phyloP scores from a whole-genome alignment of 1,140 invertebrate species.

The Ips nitidus region DNA sequence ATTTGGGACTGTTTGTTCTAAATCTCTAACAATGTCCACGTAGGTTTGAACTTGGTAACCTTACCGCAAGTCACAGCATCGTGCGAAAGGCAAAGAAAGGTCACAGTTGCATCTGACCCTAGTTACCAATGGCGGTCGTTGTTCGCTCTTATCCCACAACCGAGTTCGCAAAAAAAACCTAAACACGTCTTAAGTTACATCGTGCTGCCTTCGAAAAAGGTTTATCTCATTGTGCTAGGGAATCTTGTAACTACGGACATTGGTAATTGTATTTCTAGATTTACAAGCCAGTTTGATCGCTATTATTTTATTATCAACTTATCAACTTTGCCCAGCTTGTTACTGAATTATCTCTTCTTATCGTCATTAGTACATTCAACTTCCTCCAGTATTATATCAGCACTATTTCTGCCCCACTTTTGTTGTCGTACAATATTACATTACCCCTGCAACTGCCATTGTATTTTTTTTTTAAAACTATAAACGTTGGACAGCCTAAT shows the following conservation, averaged over 20 bases:
- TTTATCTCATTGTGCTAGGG: slow-evolving; percentile 17
- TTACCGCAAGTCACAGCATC: slow-evolving; percentile 13
- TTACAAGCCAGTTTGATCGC: slow-evolving; percentile 13
- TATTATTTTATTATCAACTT: slow-evolving; percentile 8
- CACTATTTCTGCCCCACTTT: too few relatives aligned
- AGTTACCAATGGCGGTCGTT: slow-evolving; percentile 27
- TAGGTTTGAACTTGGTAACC: slow-evolving; percentile 21
- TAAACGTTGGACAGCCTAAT: too few relatives aligned
- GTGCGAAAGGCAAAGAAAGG: slow-evolving; percentile 31
- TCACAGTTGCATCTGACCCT: slow-evolving; percentile 31
- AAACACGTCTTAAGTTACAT: slow-evolving; percentile 33
- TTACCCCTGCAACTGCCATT: too few relatives aligned
- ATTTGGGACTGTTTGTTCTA: neutral
- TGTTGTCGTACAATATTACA: too few relatives aligned
- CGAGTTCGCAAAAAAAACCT: slow-evolving; percentile 14
- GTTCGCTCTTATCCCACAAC: slow-evolving; percentile 26
- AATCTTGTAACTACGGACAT: slow-evolving; percentile 15
- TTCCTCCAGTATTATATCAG: too few relatives aligned
- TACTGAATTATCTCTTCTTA: neutral
- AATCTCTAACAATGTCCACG: slow-evolving; percentile 6
- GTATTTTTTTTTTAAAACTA: too few relatives aligned
- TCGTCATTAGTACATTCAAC: neutral
- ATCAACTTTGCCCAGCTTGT: neutral
- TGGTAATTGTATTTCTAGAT: slow-evolving; percentile 27
- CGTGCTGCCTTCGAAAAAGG: slow-evolving; percentile 29